Conservation (phyloP, 2,113 vertebrate genomes). For the Onychorhynchus coronatus region DNA sequence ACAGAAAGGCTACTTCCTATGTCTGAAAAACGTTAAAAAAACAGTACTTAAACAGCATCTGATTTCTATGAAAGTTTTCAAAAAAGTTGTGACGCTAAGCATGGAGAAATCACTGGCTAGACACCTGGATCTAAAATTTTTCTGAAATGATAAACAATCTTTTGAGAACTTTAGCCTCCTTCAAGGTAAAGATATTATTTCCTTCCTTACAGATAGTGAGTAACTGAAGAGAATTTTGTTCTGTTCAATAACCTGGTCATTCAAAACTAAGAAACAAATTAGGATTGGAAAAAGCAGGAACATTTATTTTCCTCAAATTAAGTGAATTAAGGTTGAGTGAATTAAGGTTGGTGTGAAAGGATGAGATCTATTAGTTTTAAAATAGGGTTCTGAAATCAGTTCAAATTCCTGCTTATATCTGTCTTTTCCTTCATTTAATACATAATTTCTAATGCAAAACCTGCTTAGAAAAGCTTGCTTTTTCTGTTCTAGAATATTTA, state of each 20-base stretch:
- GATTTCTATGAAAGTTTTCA: neutral
- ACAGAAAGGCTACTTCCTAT: neutral
- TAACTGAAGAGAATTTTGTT: neutral
- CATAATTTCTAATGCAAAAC: neutral
- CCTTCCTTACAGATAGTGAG: neutral
- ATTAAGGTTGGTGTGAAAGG: neutral
- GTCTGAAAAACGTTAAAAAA: neutral
- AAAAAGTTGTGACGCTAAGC: neutral
- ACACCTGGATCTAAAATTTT: neutral
- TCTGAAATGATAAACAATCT: neutral
- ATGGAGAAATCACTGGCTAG: neutral
- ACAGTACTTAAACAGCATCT: neutral
- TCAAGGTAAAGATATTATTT: neutral
- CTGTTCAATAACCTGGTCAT: neutral
- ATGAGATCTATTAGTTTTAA: neutral
- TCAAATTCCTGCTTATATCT: neutral
- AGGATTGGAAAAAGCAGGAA: slow-evolving; percentile 19
- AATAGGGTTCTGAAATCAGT: neutral
- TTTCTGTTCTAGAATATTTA: neutral
- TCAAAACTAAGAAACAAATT: slow-evolving; percentile 36
- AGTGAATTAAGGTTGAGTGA: neutral
- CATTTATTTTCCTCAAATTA: slow-evolving; percentile 18
- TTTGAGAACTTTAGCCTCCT: neutral
- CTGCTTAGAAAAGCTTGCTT: neutral
- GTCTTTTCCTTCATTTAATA: neutral